Evolutionary conservation across 1,140 invertebrate species (phyloP).

Genomic region (Drosophila serrata): DNA sequence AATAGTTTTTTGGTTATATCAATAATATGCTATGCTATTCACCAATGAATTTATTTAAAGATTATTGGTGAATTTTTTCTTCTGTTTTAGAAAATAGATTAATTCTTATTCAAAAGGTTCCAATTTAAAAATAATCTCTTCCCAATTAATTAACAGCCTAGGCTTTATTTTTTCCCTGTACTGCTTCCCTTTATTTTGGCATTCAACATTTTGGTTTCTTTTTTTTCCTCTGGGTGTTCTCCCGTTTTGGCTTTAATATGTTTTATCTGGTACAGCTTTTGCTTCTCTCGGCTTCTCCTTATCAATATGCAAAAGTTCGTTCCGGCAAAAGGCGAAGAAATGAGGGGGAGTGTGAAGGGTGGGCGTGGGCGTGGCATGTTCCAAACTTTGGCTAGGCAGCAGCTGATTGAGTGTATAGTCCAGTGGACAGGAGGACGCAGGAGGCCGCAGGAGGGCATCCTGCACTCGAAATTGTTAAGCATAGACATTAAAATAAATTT

Average conservation of each 20-base stretch:
- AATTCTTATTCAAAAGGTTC: background rate
- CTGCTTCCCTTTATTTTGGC: background rate
- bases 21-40: too few relatives aligned
- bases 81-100: background rate
- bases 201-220: slow-evolving; percentile 12
- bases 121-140: background rate
- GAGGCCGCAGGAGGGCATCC: background rate
- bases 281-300: slow-evolving; percentile 43
- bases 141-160: background rate
- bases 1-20: too few relatives aligned
- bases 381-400: slow-evolving; percentile 61
- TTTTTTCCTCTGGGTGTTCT: background rate
- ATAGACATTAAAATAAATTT: slow-evolving; percentile 83
- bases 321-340: slow-evolving; percentile 6
- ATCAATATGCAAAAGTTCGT: slow-evolving; percentile 78
- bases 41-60: background rate
- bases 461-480: slow-evolving; percentile 75
- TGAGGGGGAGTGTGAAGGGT: slow-evolving; percentile 7
- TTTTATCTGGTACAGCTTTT: slow-evolving; percentile 62
- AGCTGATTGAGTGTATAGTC: slow-evolving; percentile 61
- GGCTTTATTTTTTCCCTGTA: background rate
- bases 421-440: slow-evolving; percentile 25
- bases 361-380: slow-evolving; percentile 32
- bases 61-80: background rate
- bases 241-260: slow-evolving; percentile 58